Base-by-base conservation (phyloP, 1,140 invertebrate species). In the Cyclina sinensis region DNA sequence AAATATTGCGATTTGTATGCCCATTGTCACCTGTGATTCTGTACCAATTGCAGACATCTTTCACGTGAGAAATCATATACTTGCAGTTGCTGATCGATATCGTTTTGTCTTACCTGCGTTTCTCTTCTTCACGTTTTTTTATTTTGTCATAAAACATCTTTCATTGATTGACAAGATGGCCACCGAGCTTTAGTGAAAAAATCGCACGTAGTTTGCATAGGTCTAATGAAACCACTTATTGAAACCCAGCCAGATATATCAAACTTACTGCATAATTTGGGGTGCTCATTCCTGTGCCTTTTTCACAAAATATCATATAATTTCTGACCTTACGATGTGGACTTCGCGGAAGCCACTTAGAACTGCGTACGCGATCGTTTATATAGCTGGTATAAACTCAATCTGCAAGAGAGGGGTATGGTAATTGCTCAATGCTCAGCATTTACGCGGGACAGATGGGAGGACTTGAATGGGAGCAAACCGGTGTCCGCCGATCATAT, bases 331-430 rank as follows among this genome's bases (percentile, higher is more conserved):
- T 62, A 27, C 85, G 85, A 70, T 87, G 85, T 87, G 85, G 85
- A 87, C 85, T 87, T 87, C 85, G 37, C 46, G 5, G 85, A 87
- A 87, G 85, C 76, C 85, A 87, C 80, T 39, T 27, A 21, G 46
- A 87, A 87, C 32, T 87, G 85, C 24, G 62, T 62, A 43, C 27
- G 54, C 74, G 80, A 80, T 87, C 74, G 76, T 46, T 87, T 87
- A 87, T 87, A 87, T 87, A 87, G 85, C 85, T 62, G 85, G 80
- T 87, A 87, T 87, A 87, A 87, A 87, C 74, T 39, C 48, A 70
- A 79, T 87, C 39, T 48, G 2, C 32, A n/a, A n/a, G 54, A 87
- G 85, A 78, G 85, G 85, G 85, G 48, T 87, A 9, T 24, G 1
- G 14, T 30, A 35, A 87, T 78, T 87, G 54, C 32, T 51, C 39